Base-by-base conservation (phyloP, 2,888 invertebrate species). In the Lamellibrachia columna region DNA sequence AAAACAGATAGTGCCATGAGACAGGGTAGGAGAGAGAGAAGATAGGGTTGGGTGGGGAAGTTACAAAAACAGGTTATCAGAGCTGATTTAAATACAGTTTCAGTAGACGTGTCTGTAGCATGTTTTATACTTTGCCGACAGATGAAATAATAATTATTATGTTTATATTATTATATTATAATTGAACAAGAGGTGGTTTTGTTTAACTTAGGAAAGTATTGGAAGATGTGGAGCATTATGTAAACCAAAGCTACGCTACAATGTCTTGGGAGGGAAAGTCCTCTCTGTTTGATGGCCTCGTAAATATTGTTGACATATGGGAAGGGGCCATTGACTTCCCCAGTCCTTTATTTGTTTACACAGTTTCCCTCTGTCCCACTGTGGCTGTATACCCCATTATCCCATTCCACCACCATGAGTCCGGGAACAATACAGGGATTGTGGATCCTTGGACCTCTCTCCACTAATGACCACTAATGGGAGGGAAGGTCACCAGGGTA, bases 261-360 rank as follows among this genome's bases (percentile, higher is more conserved):
- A 75, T 22, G 75, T 75, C n/a, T n/a, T 75, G 75, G 75, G 75
- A 75, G 75, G 75, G 75, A 75, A 75, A 75, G n/a, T 75, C 75
- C 75, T 75, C 60, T 60, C 22, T 75, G 55, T 55, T 55, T 55
- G 75, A 75, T 75, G 75, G 75, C 75, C 22, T 75, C 15, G 22
- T 75, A 75, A 75, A 75, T 75, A 60, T 60, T 60, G 60, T 60
- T 60, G 60, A 60, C 15, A 22, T 4, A 60, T 60, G 60, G 60
- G 60, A 60, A 60, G 11, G 60, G 60, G 8, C 11, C 60, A 60
- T 60, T 60, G 11, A 60, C 60, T 75, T 15, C 22, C 75, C 1
- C 75, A 75, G 75, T 75, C 75, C 75, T n/a, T 75, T 3, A 22
- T 75, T 75, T 75, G 75, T 75, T 75, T 75, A 75, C 75, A 75